A percentile compares a stretch with the other conserved stretches of the same genome.
phyloP scores from a whole-genome alignment of 92 coral and sea anemone genomes.

The Desmophyllum pertusum region DNA sequence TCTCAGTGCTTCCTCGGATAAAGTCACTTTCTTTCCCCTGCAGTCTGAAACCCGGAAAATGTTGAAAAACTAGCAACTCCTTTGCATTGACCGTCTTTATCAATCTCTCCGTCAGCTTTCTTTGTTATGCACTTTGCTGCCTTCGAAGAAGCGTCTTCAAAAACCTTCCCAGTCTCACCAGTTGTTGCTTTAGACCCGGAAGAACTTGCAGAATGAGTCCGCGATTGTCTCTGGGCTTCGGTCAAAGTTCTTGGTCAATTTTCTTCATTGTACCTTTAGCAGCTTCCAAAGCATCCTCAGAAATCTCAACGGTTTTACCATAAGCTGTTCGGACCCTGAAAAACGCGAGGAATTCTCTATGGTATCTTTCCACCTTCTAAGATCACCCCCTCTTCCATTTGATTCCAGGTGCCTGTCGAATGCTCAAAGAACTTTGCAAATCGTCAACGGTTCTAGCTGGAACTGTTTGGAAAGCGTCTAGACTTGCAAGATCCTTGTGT shows the following conservation, averaged over 20 bases:
- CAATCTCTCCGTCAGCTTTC: not conserved
- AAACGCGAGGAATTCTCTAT: too few species aligned
- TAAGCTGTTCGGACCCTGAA: too few species aligned
- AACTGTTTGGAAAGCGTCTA: not conserved
- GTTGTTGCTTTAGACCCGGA: not conserved
- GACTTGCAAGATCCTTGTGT: not conserved
- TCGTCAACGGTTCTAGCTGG: not conserved
- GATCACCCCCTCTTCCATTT: not conserved
- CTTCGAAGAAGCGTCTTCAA: too few species aligned
- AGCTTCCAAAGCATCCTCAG: conserved; percentile 57
- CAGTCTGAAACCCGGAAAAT: conserved; percentile 72
- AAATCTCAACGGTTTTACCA: too few species aligned
- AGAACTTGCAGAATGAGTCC: not conserved
- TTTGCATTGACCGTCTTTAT: not conserved
- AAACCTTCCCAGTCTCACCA: not conserved
- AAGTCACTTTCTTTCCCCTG: conserved; percentile 63
- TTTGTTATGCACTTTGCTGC: not conserved
- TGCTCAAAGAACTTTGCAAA: too few species aligned
- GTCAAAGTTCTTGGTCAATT: not conserved
- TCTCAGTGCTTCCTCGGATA: conserved; percentile 72
- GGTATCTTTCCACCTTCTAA: not conserved
- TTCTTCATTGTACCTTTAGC: conserved; percentile 34
- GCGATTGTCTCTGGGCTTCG: not conserved
- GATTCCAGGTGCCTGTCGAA: not conserved
- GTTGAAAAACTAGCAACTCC: not conserved